Evolutionary conservation across 2,113 vertebrate genomes (phyloP), one percentile per base, ranked within the genome.

Genomic region (Entosphenus tridentatus): DNA sequence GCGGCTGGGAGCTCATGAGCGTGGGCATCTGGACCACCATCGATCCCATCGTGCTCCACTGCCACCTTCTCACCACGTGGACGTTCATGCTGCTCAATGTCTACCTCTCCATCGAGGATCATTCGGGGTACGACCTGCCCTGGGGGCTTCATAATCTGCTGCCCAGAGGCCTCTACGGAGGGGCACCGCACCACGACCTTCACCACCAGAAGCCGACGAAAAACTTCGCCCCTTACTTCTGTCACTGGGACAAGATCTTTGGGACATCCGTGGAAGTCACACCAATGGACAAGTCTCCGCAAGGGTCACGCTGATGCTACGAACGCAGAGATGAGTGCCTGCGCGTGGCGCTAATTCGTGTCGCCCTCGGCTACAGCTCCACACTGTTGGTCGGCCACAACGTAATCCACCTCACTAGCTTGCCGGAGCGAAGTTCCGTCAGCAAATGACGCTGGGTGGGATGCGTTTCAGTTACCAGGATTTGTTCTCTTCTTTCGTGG

Each of bases 51-150:
- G 73, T 85, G 69, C 78, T 85, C 8, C 79, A 76, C 71, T 84
- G 82, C 71, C 83, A 85, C 75, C 81, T 80, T 74, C 77, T 85
- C 69, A 85, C 83, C 2, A 71, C 79, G 1, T 85, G 81, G 80
- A 75, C 76, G 54, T 85, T 85, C 77, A 85, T 85, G 83, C 74
- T 85, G 68, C 81, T 84, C 70, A 84, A 81, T 62, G 74, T 85
- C 70, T 85, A 81, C 74, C 77, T 84, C 1, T 82, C 83, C 55
- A 81, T 79, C 0, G 83, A 85, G 71, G 82, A 84, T 62, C 83
- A 85, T 78, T 83, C 80, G 18, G 83, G 83, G 68, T 85, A 84
- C 11, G 79, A 81, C 72, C 83, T 85, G 70, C 83, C 83, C 0
- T 85, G 83, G 83, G 73, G 82, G 18, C 72, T 78, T 72, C 81